Base-by-base conservation (phyloP, 2,797 vertebrate genomes). In the Dendrocincla tyrannina region DNA sequence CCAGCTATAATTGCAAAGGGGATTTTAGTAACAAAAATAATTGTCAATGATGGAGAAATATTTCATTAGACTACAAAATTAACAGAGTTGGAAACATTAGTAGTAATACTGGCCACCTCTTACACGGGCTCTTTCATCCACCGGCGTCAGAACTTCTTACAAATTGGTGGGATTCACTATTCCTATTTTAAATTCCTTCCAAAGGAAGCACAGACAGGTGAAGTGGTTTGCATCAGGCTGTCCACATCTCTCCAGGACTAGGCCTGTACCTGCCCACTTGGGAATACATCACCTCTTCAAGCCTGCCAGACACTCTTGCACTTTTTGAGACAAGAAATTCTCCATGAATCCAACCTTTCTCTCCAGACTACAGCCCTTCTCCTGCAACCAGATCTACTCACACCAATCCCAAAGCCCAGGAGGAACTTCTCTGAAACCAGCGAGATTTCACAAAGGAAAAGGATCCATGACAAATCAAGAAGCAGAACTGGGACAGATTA, bases 1-100 rank as follows among this genome's bases (percentile, higher is more conserved):
- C 22, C 60, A 88, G 24, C 28, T 75, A 19, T 32, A 93, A 84
- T 18, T 41, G 42, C 73, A 91, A 93, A 84, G 44, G 17, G 28
- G 14, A 85, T 80, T 84, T 96, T 68, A 84, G 64, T 39, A 78
- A 62, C 41, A 82, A 81, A 88, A 89, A 59, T 55, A 92, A 84
- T 67, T 59, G 37, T 24, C 44, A 42, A 32, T 1, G 14, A 33
- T 17, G 30, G 35, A 91, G 69, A 85, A 81, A 81, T 66, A 83
- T 67, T 95, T 95, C 81, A 85, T 75, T 53, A 77, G 52, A 35
- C 52, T 67, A 89, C 14, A 25, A 82, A 86, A 91, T 89, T 56
- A 92, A 81, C 9, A 88, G 49, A 79, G 81, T 9, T 75, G 68
- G 78, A 91, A 89, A 62, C 72, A 85, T 24, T n/a, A 60, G 22